Percentiles rank a stretch among this genome's conserved stretches.
Conservation (phyloP, 2,888 invertebrate genomes). For the Torymus texanus region DNA sequence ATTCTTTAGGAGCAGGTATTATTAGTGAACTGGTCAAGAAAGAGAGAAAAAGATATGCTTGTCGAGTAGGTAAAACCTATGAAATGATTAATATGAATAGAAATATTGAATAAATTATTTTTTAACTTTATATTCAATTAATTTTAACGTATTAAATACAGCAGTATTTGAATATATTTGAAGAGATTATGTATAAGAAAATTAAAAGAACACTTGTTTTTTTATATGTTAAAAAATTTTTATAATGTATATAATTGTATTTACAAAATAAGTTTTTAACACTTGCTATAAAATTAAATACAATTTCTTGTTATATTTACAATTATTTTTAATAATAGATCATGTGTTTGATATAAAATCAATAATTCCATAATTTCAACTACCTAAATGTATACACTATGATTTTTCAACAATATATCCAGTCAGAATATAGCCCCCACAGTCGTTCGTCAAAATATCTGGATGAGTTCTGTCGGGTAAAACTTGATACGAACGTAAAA, state of each 20-base stretch:
- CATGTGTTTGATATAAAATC: constrained; percentile 21
- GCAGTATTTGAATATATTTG: constrained; percentile 6
- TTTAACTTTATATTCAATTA: constrained; percentile 21
- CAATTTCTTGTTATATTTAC: constrained; percentile 34
- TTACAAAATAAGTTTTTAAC: constrained; percentile 36
- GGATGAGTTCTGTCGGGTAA: constrained; percentile 95
- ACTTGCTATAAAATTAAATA: constrained; percentile 11
- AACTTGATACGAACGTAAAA: constrained; percentile 93
- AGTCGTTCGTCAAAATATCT: constrained; percentile 91
- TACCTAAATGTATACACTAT: constrained; percentile 22
- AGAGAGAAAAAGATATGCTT: constrained; percentile 1
- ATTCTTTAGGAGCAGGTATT: constrained; percentile 69
- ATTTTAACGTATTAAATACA: constrained; percentile 27
- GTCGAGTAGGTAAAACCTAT: constrained; percentile 7
- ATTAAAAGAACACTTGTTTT: constrained; percentile 14
- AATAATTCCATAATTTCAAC: neutral
- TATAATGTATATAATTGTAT: constrained; percentile 47
- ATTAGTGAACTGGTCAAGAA: constrained; percentile 58
- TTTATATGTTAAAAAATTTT: constrained; percentile 41
- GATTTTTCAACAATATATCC: constrained; percentile 74
- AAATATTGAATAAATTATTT: constrained; percentile 18
- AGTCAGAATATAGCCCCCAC: constrained; percentile 91
- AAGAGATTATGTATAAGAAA: constrained; percentile 15
- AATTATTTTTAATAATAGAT: constrained; percentile 32
- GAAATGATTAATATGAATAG: constrained; percentile 5